These are phyloP conservation scores for Acrobasis suavella DNA, from an alignment of 2,888 invertebrate genomes.

Conservation along the genomic window DNA sequence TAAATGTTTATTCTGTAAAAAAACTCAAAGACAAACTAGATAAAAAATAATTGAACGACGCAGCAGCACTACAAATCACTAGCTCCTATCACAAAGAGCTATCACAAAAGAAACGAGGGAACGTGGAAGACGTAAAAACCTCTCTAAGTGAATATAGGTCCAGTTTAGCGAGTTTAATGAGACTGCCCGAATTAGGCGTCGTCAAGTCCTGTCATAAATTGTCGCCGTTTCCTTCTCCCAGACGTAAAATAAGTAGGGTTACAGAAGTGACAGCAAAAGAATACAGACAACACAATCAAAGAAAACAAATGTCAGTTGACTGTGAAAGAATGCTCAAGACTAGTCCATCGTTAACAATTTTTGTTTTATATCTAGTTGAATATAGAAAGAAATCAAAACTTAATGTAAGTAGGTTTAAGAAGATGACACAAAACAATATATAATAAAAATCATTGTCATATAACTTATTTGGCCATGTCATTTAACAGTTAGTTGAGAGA, in stretches of 20 bases:
- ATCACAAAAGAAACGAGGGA: constrained; percentile 21
- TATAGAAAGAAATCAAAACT: no score
- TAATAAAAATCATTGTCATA: no score
- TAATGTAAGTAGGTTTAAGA: no score
- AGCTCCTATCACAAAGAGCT: not conserved
- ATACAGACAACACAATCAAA: not conserved
- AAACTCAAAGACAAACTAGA: not conserved
- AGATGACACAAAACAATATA: no score
- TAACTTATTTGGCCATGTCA: no score
- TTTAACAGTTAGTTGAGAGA: no score
- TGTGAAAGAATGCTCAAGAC: no score
- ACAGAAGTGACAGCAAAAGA: not conserved
- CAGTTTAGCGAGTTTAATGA: constrained; percentile 73
- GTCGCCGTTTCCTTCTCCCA: constrained; percentile 54
- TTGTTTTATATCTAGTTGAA: no score
- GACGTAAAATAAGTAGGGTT: not conserved
- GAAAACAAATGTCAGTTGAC: no score
- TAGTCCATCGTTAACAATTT: no score
- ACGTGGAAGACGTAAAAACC: constrained; percentile 46
- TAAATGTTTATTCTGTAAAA: no score
- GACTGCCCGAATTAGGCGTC: constrained; percentile 68
- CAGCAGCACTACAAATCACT: constrained; percentile 15
- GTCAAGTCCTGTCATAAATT: constrained; percentile 76
- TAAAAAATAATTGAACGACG: constrained; percentile 11
- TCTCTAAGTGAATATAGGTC: constrained; percentile 71